Evolutionary conservation across 2,113 vertebrate species (phyloP).

Genomic region (Dolichallabes microphthalmus): DNA sequence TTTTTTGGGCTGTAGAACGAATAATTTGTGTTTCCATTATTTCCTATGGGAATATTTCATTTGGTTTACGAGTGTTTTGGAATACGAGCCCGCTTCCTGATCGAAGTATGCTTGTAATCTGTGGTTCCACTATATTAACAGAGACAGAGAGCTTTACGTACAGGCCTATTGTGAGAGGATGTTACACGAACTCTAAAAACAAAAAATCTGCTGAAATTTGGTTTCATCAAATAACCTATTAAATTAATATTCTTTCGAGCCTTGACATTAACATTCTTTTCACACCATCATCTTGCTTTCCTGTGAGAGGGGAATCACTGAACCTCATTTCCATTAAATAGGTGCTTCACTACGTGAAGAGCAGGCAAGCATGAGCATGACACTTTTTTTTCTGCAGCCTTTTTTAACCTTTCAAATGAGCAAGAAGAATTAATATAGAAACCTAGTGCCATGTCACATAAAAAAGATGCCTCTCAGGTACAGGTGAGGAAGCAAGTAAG

Average conservation of each 20-base stretch:
- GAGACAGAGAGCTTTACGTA: constrained; percentile 45
- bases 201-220: constrained; percentile 43
- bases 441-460: constrained; percentile 59
- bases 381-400: constrained; percentile 44
- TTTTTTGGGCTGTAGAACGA: too few relatives aligned
- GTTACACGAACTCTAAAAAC: constrained; percentile 50
- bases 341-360: constrained; percentile 48
- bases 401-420: constrained; percentile 72
- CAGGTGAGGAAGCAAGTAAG: constrained; percentile 51
- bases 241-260: constrained; percentile 49
- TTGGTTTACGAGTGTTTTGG: too few relatives aligned
- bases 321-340: constrained; percentile 55
- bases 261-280: constrained; percentile 53
- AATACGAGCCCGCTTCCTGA: too few relatives aligned
- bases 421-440: constrained; percentile 63
- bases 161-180: constrained; percentile 53
- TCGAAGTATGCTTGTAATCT: too few relatives aligned
- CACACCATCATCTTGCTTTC: constrained; percentile 17
- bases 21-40: too few relatives aligned
- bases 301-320: constrained; percentile 44
- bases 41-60: too few relatives aligned
- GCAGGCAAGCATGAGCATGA: constrained; percentile 50
- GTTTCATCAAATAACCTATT: constrained; percentile 60
- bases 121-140: too few relatives aligned
- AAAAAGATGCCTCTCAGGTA: constrained; percentile 59